Conservation (phyloP, 2,113 vertebrate genomes). For the Smithornis capensis region DNA sequence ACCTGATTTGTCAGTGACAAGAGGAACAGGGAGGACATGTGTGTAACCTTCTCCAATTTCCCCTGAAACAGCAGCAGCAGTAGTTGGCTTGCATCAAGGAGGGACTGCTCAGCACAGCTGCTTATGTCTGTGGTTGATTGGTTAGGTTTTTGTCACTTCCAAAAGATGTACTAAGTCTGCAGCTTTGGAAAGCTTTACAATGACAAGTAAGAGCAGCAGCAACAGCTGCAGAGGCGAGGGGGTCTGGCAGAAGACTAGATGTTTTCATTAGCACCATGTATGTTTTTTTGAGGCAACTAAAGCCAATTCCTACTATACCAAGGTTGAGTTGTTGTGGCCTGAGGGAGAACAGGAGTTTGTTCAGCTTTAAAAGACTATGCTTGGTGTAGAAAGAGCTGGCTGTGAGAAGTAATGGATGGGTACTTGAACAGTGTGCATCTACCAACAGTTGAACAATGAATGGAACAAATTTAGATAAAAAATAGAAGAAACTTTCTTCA, state of each 20-base stretch:
- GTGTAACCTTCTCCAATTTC: rapidly evolving
- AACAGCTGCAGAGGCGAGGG: background rate
- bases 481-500: background rate
- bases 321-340: background rate
- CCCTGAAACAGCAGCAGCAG: background rate
- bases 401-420: background rate
- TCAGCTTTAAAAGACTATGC: background rate
- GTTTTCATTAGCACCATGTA: background rate
- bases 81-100: background rate
- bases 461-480: background rate
- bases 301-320: background rate
- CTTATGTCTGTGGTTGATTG: background rate
- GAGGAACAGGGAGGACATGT: background rate
- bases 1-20: background rate
- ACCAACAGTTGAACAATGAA: background rate
- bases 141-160: background rate
- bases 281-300: background rate
- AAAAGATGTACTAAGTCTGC: background rate
- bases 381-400: background rate
- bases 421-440: background rate
- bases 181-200: background rate
- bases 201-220: background rate
- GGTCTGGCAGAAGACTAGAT: background rate
- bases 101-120: background rate
- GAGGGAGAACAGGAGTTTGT: background rate